Base-by-base conservation (phyloP, 2,113 vertebrate genomes). In the Sebastes schlegelii region DNA sequence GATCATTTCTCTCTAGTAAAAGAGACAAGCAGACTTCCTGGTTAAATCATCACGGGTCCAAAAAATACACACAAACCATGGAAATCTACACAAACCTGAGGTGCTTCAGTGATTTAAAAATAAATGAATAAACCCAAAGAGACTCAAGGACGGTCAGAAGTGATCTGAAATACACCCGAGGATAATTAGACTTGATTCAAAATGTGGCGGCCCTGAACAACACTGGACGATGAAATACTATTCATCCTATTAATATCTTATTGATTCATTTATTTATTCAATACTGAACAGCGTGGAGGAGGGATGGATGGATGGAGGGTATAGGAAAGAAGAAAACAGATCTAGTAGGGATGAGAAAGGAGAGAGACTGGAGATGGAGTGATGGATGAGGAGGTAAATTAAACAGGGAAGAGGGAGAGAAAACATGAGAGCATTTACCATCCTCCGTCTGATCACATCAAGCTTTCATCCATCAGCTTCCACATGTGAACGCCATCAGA, bases 391-490 rank as follows among this genome's bases (percentile, higher is more conserved):
- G 48, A 7, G 14, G n/a, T 0, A 23, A 48, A 7, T 17, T 19
- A 51, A 51, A 34, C 34, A 34, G 34, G 13, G 49, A 51, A 14
- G 46, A 61, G 16, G 46, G 75, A 21, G 52, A 51, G 5, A 19
- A 23, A 63, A 67, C n/a, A 52, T 45, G 61, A 55, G 70, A 42
- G 49, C 69, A 61, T 88, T 79, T 34, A 55, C 21, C 40, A 54
- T 52, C 68, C 3, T 40, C 69, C 26, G 55, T 80, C 83, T 63
- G 70, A 52, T 68, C 55, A 57, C 79, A 80, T 80, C 61, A n/a
- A 10, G 21, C 70, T 21, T 71, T 85, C 61, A 85, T 88, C 86
- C 1, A 52, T 83, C 86, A 76, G 46, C 68, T 51, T 16, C 51
- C 5, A 70, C 77, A 63, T 13, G 67, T 73, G 23, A 52, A 49